Percentiles rank a stretch among this genome's conserved stretches.
phyloP scores from a whole-genome alignment of 2,797 vertebrate species.

The Leucoraja ocellata region DNA sequence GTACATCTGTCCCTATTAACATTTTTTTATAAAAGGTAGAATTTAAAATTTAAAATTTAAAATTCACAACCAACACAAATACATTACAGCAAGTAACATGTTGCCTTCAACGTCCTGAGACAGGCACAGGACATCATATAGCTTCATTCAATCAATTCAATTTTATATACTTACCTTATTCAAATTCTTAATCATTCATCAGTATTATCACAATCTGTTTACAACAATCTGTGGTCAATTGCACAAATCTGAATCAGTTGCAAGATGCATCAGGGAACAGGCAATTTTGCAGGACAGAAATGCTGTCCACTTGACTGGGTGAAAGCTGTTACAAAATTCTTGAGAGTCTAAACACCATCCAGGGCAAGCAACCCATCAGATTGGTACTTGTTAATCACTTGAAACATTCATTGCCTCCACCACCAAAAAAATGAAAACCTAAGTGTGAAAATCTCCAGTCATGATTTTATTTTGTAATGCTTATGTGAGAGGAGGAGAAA shows the following conservation, averaged over 20 bases:
- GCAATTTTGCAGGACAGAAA: no score
- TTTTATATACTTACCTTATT: background rate
- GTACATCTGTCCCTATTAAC: background rate
- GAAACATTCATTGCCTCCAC: no score
- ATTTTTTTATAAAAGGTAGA: background rate
- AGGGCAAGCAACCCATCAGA: no score
- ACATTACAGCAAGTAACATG: background rate
- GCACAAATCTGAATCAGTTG: no score
- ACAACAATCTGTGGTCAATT: no score
- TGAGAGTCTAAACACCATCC: no score
- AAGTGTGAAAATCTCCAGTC: background rate
- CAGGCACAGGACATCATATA: background rate
- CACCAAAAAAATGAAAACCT: no score
- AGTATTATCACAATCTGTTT: background rate
- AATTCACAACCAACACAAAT: background rate
- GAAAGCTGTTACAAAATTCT: no score
- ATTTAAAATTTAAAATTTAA: no score
- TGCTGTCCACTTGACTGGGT: no score
- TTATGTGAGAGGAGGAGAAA: background rate
- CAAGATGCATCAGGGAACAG: no score
- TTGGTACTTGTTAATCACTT: no score
- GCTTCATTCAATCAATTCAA: background rate
- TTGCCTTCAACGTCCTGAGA: background rate
- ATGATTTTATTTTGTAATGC: background rate
- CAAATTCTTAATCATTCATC: background rate